These are phyloP conservation scores for Setipinna tenuifilis DNA, from an alignment of 2,797 vertebrate species.

Conservation along the genomic window DNA sequence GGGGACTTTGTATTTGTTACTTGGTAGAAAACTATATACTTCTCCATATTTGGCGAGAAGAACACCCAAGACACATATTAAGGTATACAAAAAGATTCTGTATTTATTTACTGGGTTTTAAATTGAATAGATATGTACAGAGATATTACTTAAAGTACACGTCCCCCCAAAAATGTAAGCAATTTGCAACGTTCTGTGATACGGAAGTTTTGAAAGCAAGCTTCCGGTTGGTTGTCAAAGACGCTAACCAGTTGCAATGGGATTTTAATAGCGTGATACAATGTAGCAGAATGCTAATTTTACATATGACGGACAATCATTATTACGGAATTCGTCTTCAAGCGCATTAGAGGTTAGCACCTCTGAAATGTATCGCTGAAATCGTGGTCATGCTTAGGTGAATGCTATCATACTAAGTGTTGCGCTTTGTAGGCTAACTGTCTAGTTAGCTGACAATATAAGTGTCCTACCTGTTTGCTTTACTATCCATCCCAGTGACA, in stretches of 20 bases:
- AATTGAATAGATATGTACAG: background rate
- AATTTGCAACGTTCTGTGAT: conserved; percentile 14
- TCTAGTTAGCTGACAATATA: background rate
- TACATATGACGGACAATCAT: background rate
- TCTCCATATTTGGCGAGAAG: background rate
- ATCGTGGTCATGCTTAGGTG: background rate
- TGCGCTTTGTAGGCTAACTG: background rate
- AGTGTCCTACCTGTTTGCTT: background rate
- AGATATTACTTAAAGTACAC: background rate
- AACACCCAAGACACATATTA: background rate
- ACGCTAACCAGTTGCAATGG: conserved; percentile 42
- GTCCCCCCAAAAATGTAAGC: background rate
- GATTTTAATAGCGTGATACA: background rate
- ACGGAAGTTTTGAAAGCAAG: conserved; percentile 16
- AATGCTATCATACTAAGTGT: background rate
- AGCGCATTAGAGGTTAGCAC: background rate
- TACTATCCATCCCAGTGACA: background rate
- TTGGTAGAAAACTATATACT: background rate
- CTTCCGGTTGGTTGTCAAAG: conserved; percentile 54
- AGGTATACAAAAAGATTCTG: background rate
- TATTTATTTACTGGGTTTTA: too few relatives aligned
- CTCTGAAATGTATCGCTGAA: background rate
- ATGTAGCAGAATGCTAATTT: conserved; percentile 18
- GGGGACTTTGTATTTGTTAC: background rate
- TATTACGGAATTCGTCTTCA: background rate